Percentiles rank a stretch among this genome's conserved stretches.
These are phyloP conservation scores for Cebus imitator DNA, from an alignment of 2,113 vertebrate species.

Conservation along the genomic window DNA sequence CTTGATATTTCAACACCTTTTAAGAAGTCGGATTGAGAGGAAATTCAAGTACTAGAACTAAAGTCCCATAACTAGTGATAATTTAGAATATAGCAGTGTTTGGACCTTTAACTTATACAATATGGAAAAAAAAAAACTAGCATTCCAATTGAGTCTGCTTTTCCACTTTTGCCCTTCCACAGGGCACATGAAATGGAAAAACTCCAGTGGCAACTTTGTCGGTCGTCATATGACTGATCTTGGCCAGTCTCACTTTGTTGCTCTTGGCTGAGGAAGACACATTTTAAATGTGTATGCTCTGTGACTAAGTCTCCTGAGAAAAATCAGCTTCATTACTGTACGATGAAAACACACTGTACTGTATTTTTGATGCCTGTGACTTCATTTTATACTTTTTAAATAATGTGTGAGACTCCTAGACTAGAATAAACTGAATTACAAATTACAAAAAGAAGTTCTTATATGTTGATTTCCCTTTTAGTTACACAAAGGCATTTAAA, in stretches of 20 bases:
- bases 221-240: conserved; percentile 54
- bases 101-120: background rate
- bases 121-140: background rate
- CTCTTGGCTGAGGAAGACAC: background rate
- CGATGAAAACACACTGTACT: background rate
- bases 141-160: background rate
- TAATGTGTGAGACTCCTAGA: background rate
- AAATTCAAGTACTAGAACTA: background rate
- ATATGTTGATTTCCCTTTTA: background rate
- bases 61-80: background rate
- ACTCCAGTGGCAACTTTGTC: background rate
- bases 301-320: background rate
- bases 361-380: background rate
- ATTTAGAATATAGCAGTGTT: background rate
- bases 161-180: background rate
- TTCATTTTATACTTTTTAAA: conserved; percentile 18
- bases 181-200: conserved; percentile 51
- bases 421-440: background rate
- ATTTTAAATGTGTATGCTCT: background rate
- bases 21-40: background rate
- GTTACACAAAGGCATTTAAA: conserved; percentile 19
- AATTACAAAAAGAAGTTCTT: background rate
- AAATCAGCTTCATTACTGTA: background rate
- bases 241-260: background rate
- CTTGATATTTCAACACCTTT: background rate